These are phyloP conservation scores for Loxodonta africana DNA, from an alignment of 2,113 vertebrate genomes.

Conservation along the genomic window DNA sequence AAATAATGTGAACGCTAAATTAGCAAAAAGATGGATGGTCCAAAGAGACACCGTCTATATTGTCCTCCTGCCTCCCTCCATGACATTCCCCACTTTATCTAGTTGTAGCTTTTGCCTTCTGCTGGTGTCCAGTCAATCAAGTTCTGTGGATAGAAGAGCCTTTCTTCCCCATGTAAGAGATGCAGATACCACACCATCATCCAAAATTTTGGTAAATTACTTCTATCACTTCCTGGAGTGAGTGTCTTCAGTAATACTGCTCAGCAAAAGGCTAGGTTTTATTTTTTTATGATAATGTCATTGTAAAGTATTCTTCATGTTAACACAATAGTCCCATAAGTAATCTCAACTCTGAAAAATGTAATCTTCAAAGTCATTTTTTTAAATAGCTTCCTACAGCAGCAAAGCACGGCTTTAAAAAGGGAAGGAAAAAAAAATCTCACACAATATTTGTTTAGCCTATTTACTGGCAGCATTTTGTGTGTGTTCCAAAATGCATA, in stretches of 20 bases:
- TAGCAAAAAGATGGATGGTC: background rate
- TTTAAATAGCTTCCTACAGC: background rate
- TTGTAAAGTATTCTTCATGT: background rate
- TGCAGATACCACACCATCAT: background rate
- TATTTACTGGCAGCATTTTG: constrained; percentile 51
- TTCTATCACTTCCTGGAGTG: background rate
- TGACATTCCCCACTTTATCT: background rate
- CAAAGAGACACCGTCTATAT: background rate
- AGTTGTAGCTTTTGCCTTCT: background rate
- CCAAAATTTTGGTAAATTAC: background rate
- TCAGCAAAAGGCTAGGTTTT: background rate
- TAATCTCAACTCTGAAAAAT: constrained; percentile 16
- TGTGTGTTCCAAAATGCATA: constrained; percentile 20
- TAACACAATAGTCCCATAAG: background rate
- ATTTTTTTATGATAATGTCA: background rate
- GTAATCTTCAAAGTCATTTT: constrained; percentile 11
- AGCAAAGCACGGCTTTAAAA: constrained; percentile 55
- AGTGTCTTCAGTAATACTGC: background rate
- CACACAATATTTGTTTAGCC: constrained; percentile 25
- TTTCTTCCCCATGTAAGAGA: background rate
- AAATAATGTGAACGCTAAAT: constrained; percentile 12
- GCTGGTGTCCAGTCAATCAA: background rate
- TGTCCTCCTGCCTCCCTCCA: no score
- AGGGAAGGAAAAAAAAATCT: background rate
- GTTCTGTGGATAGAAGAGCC: background rate